These are phyloP conservation scores for Byasa hedistus DNA, from an alignment of 2,888 invertebrate species.

Conservation along the genomic window DNA sequence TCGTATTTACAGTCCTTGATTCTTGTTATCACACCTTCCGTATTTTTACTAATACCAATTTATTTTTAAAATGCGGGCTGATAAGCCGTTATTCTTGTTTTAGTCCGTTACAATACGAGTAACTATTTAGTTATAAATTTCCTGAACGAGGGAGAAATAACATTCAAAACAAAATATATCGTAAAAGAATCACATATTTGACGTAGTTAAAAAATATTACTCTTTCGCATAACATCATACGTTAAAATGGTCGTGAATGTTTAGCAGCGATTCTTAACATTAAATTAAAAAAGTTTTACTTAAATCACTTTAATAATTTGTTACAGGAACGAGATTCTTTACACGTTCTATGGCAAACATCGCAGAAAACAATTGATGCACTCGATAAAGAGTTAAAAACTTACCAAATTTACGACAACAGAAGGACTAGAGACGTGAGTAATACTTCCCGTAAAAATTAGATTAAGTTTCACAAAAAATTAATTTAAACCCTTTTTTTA, in stretches of 20 bases:
- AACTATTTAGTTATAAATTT: not conserved
- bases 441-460: not conserved
- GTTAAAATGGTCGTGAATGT: not conserved
- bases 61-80: conserved; percentile 4
- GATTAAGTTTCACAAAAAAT: not conserved
- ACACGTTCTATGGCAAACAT: conserved; percentile 83
- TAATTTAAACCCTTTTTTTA: conserved; percentile 32
- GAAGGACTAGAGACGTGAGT: conserved; percentile 53
- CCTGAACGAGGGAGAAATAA: no score
- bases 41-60: not conserved
- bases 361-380: conserved; percentile 82
- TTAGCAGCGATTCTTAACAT: not conserved
- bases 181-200: not conserved
- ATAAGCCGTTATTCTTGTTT: not conserved
- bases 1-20: not conserved
- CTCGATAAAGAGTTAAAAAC: conserved; percentile 83
- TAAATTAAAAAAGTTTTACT: not conserved
- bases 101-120: not conserved
- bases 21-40: not conserved
- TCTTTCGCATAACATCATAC: not conserved
- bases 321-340: conserved; percentile 83
- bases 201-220: not conserved
- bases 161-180: not conserved
- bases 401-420: conserved; percentile 66
- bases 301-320: not conserved